Conservation (phyloP, 2,113 vertebrate species). For the Pelodiscus sinensis region DNA sequence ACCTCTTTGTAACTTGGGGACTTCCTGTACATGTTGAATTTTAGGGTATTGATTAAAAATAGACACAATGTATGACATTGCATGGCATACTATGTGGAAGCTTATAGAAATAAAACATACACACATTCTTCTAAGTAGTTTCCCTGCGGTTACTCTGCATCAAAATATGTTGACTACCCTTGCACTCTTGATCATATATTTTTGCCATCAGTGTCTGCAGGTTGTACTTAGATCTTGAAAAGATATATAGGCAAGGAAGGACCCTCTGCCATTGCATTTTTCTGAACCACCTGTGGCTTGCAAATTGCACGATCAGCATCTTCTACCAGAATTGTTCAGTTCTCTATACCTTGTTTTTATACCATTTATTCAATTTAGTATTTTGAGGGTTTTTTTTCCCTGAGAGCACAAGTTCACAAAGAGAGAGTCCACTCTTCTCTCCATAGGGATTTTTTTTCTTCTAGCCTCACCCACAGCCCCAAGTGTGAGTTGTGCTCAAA, state of each 20-base stretch:
- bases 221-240: not conserved
- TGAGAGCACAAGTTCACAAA: not conserved
- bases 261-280: too few species aligned
- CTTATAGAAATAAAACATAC: not conserved
- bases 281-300: not conserved
- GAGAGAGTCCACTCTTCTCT: not conserved
- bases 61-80: not conserved
- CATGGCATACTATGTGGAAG: not conserved
- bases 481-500: not conserved
- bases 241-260: too few species aligned
- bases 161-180: not conserved
- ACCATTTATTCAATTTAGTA: not conserved
- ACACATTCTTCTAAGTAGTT: not conserved
- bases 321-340: not conserved
- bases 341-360: not conserved
- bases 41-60: not conserved
- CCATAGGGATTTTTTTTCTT: not conserved
- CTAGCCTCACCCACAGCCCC: not conserved
- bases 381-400: not conserved
- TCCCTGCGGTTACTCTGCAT: not conserved
- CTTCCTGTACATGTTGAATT: not conserved
- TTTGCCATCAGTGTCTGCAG: not conserved
- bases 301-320: not conserved
- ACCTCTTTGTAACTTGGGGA: too few species aligned
- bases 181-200: not conserved